Evolutionary conservation across 2,113 vertebrate species (phyloP), one percentile per base, ranked within the genome.

Genomic region (Pluvianellus socialis): DNA sequence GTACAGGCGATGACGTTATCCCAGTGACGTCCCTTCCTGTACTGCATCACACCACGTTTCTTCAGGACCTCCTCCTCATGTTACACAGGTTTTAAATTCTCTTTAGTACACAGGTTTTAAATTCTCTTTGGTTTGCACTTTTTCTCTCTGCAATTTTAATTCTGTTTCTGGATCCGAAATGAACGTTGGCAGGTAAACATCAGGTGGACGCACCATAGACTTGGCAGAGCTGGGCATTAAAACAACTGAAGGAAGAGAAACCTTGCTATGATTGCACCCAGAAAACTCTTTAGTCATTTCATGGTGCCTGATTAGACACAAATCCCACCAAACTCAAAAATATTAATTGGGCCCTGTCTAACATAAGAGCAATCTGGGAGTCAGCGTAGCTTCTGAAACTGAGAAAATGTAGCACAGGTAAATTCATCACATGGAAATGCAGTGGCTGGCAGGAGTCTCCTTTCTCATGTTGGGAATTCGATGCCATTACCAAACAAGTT

Each of bases 81-180:
- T 47, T 26, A 66, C 4, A 7, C 8, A 55, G 32, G 42, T 40
- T 61, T 86, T 53, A 59, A 65, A 32, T 62, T 53, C 5, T 50
- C 38, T 35, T 77, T 53, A n/a, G n/a, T 26, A 66, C 4, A 7
- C 8, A 55, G 32, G 42, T 40, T 61, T 86, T 53, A 59, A 65
- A 32, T 62, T 53, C 5, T 50, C 38, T 35, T 77, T 53, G 55
- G 9, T 74, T 67, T 75, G 21, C 52, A 12, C 6, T 63, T 89
- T 80, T 47, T 63, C 38, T 81, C 40, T 63, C 32, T 5, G 2
- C 10, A 24, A 50, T 75, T 94, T 86, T 27, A 38, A 66, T 94
- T 63, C 65, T 56, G 5, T 75, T 93, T 85, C 71, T 82, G 70
- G 66, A 35, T 90, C 22, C 59, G 70, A 94, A 90, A 93, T 81